Base-by-base conservation (phyloP, 1,140 invertebrate genomes). In the Venustaconcha ellipsiformis region DNA sequence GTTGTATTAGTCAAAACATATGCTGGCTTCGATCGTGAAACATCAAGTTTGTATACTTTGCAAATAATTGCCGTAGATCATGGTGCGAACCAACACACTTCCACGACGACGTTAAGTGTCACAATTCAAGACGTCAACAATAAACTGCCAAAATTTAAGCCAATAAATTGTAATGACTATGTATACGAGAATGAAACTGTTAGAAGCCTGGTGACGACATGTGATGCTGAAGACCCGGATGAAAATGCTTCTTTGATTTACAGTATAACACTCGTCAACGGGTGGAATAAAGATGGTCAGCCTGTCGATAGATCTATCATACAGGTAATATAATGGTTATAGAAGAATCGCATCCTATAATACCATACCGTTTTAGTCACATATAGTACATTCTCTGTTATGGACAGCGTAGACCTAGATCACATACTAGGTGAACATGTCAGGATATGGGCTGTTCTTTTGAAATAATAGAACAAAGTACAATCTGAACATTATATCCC, bases 81-180 rank as follows among this genome's bases (percentile, higher is more conserved):
- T 55, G 74, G 74, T 4, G 65, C 57, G 1, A 68, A 68, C 20
- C 68, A 68, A 15, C 23, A 18, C 3, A 71, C n/a, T 48, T 26
- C 37, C 13, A 76, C 37, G 2, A 58, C 62, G 37, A 66, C 56
- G 15, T 11, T 76, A 12, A 15, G 14, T 30, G 59, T 76, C 15
- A 57, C 65, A 18, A 60, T 76, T 20, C 58, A 15, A 57, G 74
- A 76, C 57, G 68, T 76, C 4, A 76, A 76, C 48, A 64, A 76
- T 55, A 64, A 70, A 58, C 26, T 4, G 14, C 74, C 74, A 57
- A 57, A 2, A 17, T 76, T 70, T 64, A 14, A 1, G 14, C 14
- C 64, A 2, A 12, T 12, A 56, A n/a, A 18, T 5, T 76, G 48
- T 59, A 59, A 3, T 26, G 56, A 17, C 20, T 5, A 11, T 20